A percentile compares a stretch with the other conserved stretches of the same genome.
These are phyloP conservation scores for Crocodylus rhombifer DNA, from an alignment of 2,797 vertebrate species.

Conservation along the genomic window DNA sequence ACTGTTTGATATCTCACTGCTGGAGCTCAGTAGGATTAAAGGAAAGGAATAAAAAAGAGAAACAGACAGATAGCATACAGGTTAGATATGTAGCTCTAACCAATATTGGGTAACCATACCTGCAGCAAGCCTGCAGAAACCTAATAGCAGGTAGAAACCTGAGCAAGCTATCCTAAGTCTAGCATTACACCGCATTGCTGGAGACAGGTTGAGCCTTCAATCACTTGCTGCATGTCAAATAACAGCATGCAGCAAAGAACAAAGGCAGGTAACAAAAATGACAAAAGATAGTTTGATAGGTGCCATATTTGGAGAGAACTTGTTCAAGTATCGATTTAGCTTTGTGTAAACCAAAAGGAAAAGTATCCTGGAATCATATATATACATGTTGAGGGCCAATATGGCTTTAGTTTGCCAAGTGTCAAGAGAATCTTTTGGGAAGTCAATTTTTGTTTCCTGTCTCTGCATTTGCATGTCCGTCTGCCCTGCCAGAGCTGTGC, in stretches of 20 bases:
- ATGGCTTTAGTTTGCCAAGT: neutral
- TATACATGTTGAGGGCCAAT: neutral
- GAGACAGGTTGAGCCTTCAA: neutral
- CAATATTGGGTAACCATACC: too few species aligned
- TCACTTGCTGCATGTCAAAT: neutral
- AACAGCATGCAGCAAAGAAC: neutral
- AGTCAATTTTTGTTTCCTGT: neutral
- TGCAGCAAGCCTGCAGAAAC: too few species aligned
- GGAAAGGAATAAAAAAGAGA: too few species aligned
- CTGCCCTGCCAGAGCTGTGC: neutral
- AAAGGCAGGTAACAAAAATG: neutral
- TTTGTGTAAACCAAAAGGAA: neutral
- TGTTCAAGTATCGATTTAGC: neutral
- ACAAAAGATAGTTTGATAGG: neutral
- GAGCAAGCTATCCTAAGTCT: too few species aligned
- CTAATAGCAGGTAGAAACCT: too few species aligned
- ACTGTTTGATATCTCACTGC: too few species aligned
- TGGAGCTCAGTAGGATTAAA: too few species aligned
- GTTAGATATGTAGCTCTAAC: too few species aligned
- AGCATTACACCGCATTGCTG: neutral
- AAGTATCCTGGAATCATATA: neutral
- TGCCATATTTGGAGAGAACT: neutral
- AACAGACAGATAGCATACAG: too few species aligned
- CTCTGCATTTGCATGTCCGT: neutral
- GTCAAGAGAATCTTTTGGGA: neutral